phyloP scores from a whole-genome alignment of 2,888 invertebrate genomes.

The Ochropacha duplaris region DNA sequence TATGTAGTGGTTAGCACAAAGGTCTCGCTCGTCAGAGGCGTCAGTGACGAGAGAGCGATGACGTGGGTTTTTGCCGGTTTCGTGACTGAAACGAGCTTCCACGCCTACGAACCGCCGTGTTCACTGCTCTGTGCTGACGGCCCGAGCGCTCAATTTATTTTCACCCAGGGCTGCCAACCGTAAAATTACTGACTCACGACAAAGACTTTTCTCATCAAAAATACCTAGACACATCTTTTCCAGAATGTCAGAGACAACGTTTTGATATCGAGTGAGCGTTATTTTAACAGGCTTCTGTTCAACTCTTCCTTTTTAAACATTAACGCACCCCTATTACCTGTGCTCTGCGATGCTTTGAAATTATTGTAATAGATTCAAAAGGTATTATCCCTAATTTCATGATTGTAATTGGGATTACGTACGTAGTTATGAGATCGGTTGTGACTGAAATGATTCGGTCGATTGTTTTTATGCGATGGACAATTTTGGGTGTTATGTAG shows the following conservation, averaged over 20 bases:
- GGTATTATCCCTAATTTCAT: conserved; percentile 18
- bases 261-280: not conserved
- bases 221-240: not conserved
- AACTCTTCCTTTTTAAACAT: not conserved
- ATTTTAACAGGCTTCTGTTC: not conserved
- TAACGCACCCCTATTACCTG: conserved; percentile 1
- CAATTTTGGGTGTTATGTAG: not conserved
- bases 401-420: conserved; percentile 20
- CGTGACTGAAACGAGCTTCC: conserved; percentile 18
- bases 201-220: conserved; percentile 11
- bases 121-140: conserved; percentile 3
- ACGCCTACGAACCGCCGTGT: conserved; percentile 7
- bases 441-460: not conserved
- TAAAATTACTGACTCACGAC: conserved; percentile 34
- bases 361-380: conserved; percentile 17
- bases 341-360: conserved; percentile 18
- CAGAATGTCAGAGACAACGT: not conserved
- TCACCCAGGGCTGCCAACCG: conserved; percentile 34
- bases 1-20: conserved; percentile 27
- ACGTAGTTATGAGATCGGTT: not conserved
- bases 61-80: conserved; percentile 29
- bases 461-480: not conserved
- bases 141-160: conserved; percentile 33
- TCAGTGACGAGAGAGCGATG: conserved; percentile 27
- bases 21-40: conserved; percentile 18